A percentile compares a stretch with the other conserved stretches of the same genome.
These are phyloP conservation scores for Danio tinwini DNA, from an alignment of 2,797 vertebrate species.

Conservation along the genomic window DNA sequence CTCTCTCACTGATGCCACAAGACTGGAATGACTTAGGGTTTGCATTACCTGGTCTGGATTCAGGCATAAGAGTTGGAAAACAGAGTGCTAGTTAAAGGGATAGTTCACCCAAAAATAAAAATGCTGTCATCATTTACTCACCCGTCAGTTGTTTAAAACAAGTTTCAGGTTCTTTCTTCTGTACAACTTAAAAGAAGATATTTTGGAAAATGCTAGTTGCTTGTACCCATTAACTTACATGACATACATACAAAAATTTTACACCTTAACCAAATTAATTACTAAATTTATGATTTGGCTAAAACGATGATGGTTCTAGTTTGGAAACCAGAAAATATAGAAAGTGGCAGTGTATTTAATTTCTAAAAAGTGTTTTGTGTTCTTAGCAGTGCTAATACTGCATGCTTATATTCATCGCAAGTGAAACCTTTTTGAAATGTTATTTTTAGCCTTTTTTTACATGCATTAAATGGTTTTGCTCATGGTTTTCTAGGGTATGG, in stretches of 20 bases:
- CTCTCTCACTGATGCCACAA: conserved; percentile 45
- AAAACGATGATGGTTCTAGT: background rate
- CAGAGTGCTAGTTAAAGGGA: background rate
- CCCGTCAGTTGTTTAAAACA: too few species aligned
- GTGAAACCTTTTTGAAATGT: background rate
- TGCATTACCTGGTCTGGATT: conserved; percentile 30
- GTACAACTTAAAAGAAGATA: too few species aligned
- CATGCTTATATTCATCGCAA: background rate
- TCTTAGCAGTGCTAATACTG: background rate
- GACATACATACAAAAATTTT: too few species aligned
- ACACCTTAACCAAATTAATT: too few species aligned
- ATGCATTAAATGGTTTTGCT: too few species aligned
- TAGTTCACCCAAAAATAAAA: too few species aligned
- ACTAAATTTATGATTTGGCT: background rate
- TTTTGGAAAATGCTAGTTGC: too few species aligned
- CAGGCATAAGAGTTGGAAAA: background rate
- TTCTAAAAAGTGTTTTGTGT: background rate
- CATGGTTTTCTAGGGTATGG: background rate
- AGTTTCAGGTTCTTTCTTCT: too few species aligned
- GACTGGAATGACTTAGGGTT: conserved; percentile 44
- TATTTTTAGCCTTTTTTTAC: background rate
- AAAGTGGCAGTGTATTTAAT: background rate
- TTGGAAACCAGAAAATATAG: background rate
- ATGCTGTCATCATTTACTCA: too few species aligned
- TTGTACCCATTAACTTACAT: too few species aligned